Conservation (phyloP, 2,797 vertebrate species). For the Halcyon leucocephala region DNA sequence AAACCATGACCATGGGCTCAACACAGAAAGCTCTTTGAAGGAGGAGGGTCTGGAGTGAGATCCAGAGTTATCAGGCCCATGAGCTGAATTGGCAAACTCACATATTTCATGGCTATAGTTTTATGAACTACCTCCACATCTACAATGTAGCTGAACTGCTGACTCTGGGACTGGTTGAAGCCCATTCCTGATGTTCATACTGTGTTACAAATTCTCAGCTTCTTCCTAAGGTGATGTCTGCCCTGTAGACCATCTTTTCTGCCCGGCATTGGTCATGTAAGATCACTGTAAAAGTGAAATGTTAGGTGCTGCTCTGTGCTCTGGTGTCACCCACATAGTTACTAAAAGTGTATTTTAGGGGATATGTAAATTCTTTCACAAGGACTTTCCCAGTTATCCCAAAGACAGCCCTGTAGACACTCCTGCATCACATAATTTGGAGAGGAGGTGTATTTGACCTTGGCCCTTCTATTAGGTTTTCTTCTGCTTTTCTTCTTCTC, state of each 20-base stretch:
- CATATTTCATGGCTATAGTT: background rate
- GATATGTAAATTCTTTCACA: background rate
- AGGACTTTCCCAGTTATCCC: background rate
- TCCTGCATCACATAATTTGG: background rate
- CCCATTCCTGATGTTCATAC: background rate
- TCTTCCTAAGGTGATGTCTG: background rate
- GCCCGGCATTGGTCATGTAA: background rate
- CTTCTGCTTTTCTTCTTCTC: background rate
- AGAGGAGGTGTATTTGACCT: background rate
- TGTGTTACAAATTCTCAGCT: background rate
- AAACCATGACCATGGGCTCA: background rate
- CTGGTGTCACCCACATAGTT: background rate
- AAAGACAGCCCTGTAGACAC: background rate
- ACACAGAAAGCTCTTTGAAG: background rate
- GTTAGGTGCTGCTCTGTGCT: background rate
- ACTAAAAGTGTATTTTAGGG: background rate
- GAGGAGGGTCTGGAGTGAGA: background rate
- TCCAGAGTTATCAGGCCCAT: background rate
- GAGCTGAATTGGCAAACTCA: background rate
- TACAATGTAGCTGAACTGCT: background rate
- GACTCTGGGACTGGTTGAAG: background rate
- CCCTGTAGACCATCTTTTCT: background rate
- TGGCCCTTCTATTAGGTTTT: background rate
- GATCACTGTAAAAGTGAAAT: background rate
- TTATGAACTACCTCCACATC: background rate